These are phyloP conservation scores for Microplitis manilae DNA, from an alignment of 2,888 invertebrate genomes.

Conservation along the genomic window DNA sequence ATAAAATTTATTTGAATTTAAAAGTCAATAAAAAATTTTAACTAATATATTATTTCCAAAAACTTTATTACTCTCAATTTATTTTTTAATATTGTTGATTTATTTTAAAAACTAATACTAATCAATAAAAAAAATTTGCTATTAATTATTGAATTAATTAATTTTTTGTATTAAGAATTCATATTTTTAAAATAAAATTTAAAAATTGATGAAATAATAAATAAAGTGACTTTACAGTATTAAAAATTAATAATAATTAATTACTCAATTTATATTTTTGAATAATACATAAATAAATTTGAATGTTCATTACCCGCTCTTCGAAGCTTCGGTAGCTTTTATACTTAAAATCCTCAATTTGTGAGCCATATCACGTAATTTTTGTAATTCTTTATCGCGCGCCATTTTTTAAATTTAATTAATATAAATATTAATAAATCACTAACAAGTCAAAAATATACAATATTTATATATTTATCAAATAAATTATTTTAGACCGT, in stretches of 20 bases:
- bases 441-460: background rate
- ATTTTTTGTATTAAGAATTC: too few relatives aligned
- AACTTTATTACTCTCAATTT: too few relatives aligned
- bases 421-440: background rate
- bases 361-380: conserved; percentile 77
- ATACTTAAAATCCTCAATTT: conserved; percentile 78
- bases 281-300: conserved; percentile 6
- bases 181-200: too few relatives aligned
- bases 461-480: conserved; percentile 1
- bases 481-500: conserved; percentile 32
- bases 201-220: too few relatives aligned
- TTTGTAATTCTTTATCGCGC: conserved; percentile 60
- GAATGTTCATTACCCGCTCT: conserved; percentile 76
- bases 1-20: conserved; percentile 7
- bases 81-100: too few relatives aligned
- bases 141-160: too few relatives aligned
- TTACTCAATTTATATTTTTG: conserved; percentile 27
- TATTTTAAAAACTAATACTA: too few relatives aligned
- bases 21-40: background rate
- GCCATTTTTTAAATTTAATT: conserved; percentile 54
- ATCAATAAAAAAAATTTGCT: too few relatives aligned
- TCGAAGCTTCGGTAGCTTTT: conserved; percentile 77
- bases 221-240: conserved; percentile 18
- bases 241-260: conserved; percentile 10
- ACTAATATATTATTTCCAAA: too few relatives aligned